phyloP scores from a whole-genome alignment of 2,888 invertebrate genomes.

The Peribatodes rhomboidaria region DNA sequence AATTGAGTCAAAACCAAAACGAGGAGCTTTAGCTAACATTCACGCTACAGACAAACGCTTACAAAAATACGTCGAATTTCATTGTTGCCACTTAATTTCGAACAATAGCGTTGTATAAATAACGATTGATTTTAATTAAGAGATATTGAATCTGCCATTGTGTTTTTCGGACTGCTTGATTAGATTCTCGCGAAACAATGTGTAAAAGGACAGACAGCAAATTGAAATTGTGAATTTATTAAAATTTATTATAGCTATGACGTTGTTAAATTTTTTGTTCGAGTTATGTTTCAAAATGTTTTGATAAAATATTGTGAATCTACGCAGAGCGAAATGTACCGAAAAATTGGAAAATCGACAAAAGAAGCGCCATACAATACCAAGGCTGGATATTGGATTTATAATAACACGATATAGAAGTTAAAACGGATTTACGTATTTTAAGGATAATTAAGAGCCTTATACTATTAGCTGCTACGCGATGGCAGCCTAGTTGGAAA shows the following conservation, averaged over 20 bases:
- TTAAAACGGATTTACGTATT: too few relatives aligned
- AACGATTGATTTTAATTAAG: slow-evolving; percentile 81
- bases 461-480: too few relatives aligned
- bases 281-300: background rate
- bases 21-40: background rate
- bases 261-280: slow-evolving; percentile 13
- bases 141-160: slow-evolving; percentile 76
- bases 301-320: background rate
- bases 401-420: too few relatives aligned
- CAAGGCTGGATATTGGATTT: too few relatives aligned
- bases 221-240: slow-evolving; percentile 72
- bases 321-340: background rate
- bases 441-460: too few relatives aligned
- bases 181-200: slow-evolving; percentile 79
- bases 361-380: background rate
- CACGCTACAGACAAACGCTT: slow-evolving; percentile 1
- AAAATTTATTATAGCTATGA: slow-evolving; percentile 62
- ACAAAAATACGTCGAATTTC: slow-evolving; percentile 36
- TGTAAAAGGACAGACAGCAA: slow-evolving; percentile 77
- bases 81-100: slow-evolving; percentile 47
- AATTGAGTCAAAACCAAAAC: background rate
- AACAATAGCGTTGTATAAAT: slow-evolving; percentile 59
- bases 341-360: background rate
- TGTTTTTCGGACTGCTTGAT: slow-evolving; percentile 75
- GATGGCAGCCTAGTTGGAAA: too few relatives aligned